Conservation (phyloP, 2,888 invertebrate species). For the Megamerina dolium region DNA sequence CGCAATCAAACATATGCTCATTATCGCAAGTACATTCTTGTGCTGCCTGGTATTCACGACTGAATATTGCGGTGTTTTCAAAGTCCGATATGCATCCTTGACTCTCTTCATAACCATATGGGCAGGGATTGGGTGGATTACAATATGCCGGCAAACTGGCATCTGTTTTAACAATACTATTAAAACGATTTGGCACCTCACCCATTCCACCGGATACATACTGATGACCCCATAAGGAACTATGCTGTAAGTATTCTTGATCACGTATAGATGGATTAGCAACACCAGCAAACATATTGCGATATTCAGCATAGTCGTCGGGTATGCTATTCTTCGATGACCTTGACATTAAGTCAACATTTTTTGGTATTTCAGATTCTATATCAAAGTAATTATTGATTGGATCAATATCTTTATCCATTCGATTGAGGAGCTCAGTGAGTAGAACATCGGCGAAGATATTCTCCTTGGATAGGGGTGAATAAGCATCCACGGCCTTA, state of each 20-base stretch:
- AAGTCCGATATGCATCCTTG: conserved; percentile 74
- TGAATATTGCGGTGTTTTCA: conserved; percentile 92
- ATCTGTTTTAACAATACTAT: conserved; percentile 76
- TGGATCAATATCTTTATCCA: conserved; percentile 69
- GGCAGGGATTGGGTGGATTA: conserved; percentile 98
- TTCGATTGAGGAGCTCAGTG: conserved; percentile 69
- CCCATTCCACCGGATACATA: conserved; percentile 72
- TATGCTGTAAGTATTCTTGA: conserved; percentile 82
- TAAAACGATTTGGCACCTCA: conserved; percentile 52
- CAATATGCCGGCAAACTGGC: conserved; percentile 94
- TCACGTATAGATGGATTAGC: conserved; percentile 74
- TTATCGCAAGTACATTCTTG: conserved; percentile 97
- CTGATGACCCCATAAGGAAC: conserved; percentile 68
- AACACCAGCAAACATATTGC: conserved; percentile 57
- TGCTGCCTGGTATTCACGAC: conserved; percentile 83
- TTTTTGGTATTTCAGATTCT: conserved; percentile 37
- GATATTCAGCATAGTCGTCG: conserved; percentile 68
- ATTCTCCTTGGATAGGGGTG: conserved; percentile 52
- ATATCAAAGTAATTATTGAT: conserved; percentile 52
- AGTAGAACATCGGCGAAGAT: conserved; percentile 66
- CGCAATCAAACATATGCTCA: conserved; percentile 95
- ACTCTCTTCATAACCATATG: conserved; percentile 68
- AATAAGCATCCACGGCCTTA: conserved; percentile 6
- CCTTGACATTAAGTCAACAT: conserved; percentile 50
- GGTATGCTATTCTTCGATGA: conserved; percentile 56